phyloP scores from a whole-genome alignment of 2,888 invertebrate species.

The Lobophora halterata region DNA sequence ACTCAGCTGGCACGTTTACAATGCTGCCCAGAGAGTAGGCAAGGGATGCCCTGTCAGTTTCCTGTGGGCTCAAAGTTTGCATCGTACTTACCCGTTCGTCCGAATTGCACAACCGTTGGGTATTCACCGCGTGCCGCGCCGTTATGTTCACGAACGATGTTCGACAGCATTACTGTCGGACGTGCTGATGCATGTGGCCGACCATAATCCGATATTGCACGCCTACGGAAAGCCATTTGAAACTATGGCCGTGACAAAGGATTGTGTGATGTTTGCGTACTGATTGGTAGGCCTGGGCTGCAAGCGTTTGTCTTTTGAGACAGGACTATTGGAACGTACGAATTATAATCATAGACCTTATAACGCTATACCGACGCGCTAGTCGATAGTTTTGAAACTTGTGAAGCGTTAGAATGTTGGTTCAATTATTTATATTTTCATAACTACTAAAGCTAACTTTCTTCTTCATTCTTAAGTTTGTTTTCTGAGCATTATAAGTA shows the following conservation, averaged over 20 bases:
- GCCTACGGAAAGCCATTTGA: slow-evolving; percentile 21
- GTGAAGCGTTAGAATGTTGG: too few species aligned
- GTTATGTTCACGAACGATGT: slow-evolving; percentile 51
- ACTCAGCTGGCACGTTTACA: too few species aligned
- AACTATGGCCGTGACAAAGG: slow-evolving; percentile 9
- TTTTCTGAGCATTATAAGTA: too few species aligned
- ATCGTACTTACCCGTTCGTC: slow-evolving; percentile 15
- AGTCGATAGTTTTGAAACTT: too few species aligned
- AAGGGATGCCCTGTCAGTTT: too few species aligned
- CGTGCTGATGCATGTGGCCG: slow-evolving; percentile 61
- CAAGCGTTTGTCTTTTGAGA: neutral
- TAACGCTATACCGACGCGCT: too few species aligned
- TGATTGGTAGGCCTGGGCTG: neutral
- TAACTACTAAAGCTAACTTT: too few species aligned
- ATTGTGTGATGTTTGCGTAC: neutral
- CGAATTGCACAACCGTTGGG: slow-evolving; percentile 34
- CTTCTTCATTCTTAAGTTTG: too few species aligned
- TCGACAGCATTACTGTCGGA: slow-evolving; percentile 55
- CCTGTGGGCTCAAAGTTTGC: too few species aligned
- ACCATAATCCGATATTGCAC: slow-evolving; percentile 36
- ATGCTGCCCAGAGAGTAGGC: too few species aligned
- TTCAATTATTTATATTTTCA: too few species aligned
- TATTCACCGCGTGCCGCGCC: slow-evolving; percentile 41
- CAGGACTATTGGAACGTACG: neutral
- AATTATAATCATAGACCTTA: too few species aligned